Evolutionary conservation across 2,888 invertebrate genomes (phyloP), one percentile per base, ranked within the genome.

Genomic region (Melanophora roralis): DNA sequence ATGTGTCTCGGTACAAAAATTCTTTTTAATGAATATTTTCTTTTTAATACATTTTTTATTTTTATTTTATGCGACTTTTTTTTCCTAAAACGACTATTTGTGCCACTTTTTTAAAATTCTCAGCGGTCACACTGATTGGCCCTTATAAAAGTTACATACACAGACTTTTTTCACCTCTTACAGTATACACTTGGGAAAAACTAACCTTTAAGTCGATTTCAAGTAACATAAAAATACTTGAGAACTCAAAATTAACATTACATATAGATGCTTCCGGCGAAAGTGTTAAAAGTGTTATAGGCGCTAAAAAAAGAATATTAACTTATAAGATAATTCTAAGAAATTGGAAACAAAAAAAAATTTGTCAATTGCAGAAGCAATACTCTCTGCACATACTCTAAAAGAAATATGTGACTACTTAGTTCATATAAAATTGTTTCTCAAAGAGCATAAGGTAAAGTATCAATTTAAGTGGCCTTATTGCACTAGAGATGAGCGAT

Each of bases 91-190:
- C n/a, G n/a, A n/a, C n/a, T n/a, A n/a, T n/a, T n/a, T n/a, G n/a
- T n/a, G n/a, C n/a, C n/a, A n/a, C n/a, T n/a, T n/a, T n/a, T n/a
- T n/a, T n/a, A n/a, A n/a, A n/a, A n/a, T n/a, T n/a, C n/a, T n/a
- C n/a, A n/a, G n/a, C n/a, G n/a, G n/a, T n/a, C n/a, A n/a, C n/a
- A n/a, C n/a, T n/a, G n/a, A 16, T 21, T 9, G 43, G 47, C 1
- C 47, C 34, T 11, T 62, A 45, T 47, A 62, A 47, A 32, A 34
- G 45, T n/a, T 53, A 53, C 34, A 60, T 62, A 9, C 62, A 45
- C 7, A 23, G 12, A 9, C 9, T 45, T 45, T 14, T 14, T n/a
- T 38, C 38, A 1, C 40, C 38, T 8, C 21, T 40, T 2, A 38
- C 21, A 55, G 34, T 34, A n/a, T 34, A 38, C 38, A 11, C 9